Conservation (phyloP, 1,140 invertebrate genomes). For the Penaeus chinensis region DNA sequence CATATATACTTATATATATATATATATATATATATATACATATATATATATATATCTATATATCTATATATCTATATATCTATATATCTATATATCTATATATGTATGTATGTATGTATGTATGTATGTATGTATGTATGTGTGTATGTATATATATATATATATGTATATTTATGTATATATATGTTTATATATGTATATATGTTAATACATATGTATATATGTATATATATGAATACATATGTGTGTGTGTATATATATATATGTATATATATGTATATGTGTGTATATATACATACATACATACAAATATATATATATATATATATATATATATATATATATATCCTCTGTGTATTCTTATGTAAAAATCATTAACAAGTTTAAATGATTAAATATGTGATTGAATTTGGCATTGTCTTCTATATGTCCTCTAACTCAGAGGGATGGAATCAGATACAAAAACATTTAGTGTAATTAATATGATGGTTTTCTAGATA, state of each 20-base stretch:
- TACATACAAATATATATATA: no score
- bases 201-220: neutral
- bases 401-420: no score
- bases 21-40: neutral
- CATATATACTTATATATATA: slow-evolving; percentile 7
- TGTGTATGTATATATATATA: neutral
- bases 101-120: neutral
- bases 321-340: neutral
- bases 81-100: neutral
- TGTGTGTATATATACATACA: no score
- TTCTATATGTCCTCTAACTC: no score
- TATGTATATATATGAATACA: slow-evolving; percentile 4
- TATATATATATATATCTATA: neutral
- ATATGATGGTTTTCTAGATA: no score
- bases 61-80: neutral
- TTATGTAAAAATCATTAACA: neutral
- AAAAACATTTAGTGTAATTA: no score
- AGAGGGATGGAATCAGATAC: no score
- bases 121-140: neutral
- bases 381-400: no score
- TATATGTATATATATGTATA: no score
- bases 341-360: neutral
- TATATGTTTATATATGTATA: no score
- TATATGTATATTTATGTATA: no score
- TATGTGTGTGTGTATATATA: neutral